Base-by-base conservation (phyloP, 2,113 vertebrate genomes). In the Chloroceryle aenea region DNA sequence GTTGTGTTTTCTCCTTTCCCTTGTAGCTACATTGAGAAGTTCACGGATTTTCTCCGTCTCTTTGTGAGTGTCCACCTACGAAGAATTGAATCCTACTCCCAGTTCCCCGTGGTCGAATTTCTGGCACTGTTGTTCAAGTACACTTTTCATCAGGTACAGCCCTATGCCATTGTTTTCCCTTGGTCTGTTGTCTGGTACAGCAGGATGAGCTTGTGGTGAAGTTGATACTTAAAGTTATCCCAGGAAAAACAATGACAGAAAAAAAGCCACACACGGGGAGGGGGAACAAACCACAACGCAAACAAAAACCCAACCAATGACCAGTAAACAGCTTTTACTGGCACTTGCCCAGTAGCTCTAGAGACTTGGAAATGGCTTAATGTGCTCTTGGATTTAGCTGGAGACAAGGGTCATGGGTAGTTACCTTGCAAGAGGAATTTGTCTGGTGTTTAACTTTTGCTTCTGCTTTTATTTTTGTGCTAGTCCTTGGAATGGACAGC, bases 101-200 rank as follows among this genome's bases (percentile, higher is more conserved):
- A 99, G 97, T 99, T 99, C 95, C 99, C 99, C 0, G 99, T 99
- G 67, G 99, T 99, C 78, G 99, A 99, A 92, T 99, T 99, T 97
- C 98, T 99, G 96, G 98, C 98, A 7, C 98, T 99, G 86, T 96
- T 99, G 92, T 99, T 99, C 98, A 99, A 99, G 93, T 99, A 99
- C 96, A 99, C 99, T 13, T 99, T 99, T 96, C 99, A 99, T 97
- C 99, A 99, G 99, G 99, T 99, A 99, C 90, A 68, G 40, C 75
- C 26, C 42, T 26, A 30, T 13, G 1, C 36, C 7, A 1, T 10
- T 1, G 0, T 26, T 68, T 47, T 43, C 5, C 30, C 48, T 58
- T 18, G 9, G 0, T 34, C 42, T 84, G 4, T 61, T 78, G 3
- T 36, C 40, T 22, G 6, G 13, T 25, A 43, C 29, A 55, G 43